Evolutionary conservation across 1,140 invertebrate species (phyloP).

Genomic region (Harlomillsia oculata): DNA sequence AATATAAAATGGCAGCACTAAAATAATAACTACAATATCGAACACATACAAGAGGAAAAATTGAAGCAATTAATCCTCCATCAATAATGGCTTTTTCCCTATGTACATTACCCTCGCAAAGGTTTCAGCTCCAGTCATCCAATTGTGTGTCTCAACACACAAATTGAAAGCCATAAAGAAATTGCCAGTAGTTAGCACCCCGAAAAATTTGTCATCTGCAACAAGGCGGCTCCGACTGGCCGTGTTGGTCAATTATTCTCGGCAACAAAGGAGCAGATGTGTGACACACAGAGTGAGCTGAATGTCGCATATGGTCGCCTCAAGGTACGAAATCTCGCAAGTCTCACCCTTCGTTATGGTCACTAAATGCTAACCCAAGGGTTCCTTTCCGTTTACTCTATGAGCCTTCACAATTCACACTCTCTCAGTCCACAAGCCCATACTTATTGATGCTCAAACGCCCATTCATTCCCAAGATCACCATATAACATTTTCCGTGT

Average conservation of each 20-base stretch:
- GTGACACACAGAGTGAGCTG: not conserved
- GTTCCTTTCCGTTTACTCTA: too few relatives aligned
- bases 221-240: not conserved
- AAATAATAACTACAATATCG: too few relatives aligned
- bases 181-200: constrained; percentile 7
- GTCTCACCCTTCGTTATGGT: too few relatives aligned
- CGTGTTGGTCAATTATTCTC: constrained; percentile 22
- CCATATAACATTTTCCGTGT: too few relatives aligned
- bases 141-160: not conserved
- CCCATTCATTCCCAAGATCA: too few relatives aligned
- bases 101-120: not conserved
- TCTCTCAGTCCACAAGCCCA: too few relatives aligned
- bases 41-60: too few relatives aligned
- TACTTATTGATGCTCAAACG: too few relatives aligned
- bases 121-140: not conserved
- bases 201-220: constrained; percentile 26
- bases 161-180: not conserved
- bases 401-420: too few relatives aligned
- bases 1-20: too few relatives aligned
- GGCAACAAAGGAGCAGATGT: constrained; percentile 20
- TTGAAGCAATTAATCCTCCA: constrained; percentile 8
- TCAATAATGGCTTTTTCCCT: not conserved
- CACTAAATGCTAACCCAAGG: too few relatives aligned
- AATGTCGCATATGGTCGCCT: not conserved
- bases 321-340: too few relatives aligned